phyloP scores from a whole-genome alignment of 2,113 vertebrate species.

The Atrichornis clamosus region DNA sequence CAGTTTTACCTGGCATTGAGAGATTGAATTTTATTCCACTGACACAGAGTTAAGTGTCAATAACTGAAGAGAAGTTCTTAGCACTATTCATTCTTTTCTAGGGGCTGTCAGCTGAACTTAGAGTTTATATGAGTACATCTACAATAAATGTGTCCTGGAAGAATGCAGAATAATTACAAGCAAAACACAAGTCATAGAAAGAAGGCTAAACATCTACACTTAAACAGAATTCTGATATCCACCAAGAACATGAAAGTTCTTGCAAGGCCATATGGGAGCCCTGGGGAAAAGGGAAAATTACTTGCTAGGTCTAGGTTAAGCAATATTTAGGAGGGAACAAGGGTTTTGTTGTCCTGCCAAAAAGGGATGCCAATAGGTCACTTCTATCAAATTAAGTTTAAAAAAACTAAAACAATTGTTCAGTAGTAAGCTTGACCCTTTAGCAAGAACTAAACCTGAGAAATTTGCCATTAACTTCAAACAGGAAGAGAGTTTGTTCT shows the following conservation, averaged over 20 bases:
- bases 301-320: neutral
- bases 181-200: neutral
- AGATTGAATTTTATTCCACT: neutral
- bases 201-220: neutral
- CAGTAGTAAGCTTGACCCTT: neutral
- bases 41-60: neutral
- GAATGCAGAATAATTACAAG: neutral
- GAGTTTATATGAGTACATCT: neutral
- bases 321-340: neutral
- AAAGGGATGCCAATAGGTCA: rapidly evolving
- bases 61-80: neutral
- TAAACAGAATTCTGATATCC: neutral
- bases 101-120: neutral
- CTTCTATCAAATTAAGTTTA: neutral
- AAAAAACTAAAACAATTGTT: neutral
- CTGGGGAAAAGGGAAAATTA: neutral
- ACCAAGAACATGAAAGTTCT: neutral
- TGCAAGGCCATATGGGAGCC: neutral
- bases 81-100: neutral
- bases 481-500: neutral
- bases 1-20: neutral
- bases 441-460: neutral
- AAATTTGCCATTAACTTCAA: neutral
- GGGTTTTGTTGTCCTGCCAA: neutral
- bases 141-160: neutral